Conservation (phyloP, 2,888 invertebrate species). For the Gari tellinella region DNA sequence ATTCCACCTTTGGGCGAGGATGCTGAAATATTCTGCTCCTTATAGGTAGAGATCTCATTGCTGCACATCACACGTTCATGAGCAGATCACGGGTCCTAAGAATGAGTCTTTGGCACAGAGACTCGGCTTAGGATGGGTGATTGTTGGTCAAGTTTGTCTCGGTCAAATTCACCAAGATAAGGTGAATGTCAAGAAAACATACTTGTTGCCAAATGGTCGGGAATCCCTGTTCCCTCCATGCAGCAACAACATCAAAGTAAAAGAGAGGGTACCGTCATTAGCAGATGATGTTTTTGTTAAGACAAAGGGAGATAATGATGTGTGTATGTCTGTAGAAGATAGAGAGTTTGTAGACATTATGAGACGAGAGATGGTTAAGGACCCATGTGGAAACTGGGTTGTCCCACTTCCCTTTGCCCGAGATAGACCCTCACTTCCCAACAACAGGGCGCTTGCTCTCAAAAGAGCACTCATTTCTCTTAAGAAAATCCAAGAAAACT, state of each 20-base stretch:
- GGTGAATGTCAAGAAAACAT: slow-evolving; percentile 33
- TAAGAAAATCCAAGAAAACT: slow-evolving; percentile 3
- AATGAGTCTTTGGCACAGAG: slow-evolving; percentile 36
- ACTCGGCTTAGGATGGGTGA: slow-evolving; percentile 32
- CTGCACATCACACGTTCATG: too few species aligned
- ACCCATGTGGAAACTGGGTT: slow-evolving; percentile 21
- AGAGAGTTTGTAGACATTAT: slow-evolving; percentile 22
- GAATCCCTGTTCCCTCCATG: slow-evolving; percentile 22
- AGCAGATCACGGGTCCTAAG: slow-evolving; percentile 33
- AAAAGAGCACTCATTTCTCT: slow-evolving; percentile 23
- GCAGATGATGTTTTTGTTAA: slow-evolving; percentile 2
- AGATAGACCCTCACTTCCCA: slow-evolving; percentile 15
- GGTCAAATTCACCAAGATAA: slow-evolving; percentile 38
- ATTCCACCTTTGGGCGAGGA: too few species aligned
- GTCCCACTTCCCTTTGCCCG: slow-evolving; percentile 39
- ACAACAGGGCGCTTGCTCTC: slow-evolving; percentile 36
- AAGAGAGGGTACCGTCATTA: neutral
- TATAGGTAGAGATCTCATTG: too few species aligned
- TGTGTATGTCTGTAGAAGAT: slow-evolving; percentile 25
- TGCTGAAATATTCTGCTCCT: too few species aligned
- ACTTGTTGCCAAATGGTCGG: slow-evolving; percentile 12
- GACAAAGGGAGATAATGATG: slow-evolving; percentile 14
- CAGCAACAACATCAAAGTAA: slow-evolving; percentile 10
- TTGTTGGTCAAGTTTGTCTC: slow-evolving; percentile 52
- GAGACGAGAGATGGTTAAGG: slow-evolving; percentile 13